Evolutionary conservation across 2,888 invertebrate genomes (phyloP).

Genomic region (Fragum sueziense): DNA sequence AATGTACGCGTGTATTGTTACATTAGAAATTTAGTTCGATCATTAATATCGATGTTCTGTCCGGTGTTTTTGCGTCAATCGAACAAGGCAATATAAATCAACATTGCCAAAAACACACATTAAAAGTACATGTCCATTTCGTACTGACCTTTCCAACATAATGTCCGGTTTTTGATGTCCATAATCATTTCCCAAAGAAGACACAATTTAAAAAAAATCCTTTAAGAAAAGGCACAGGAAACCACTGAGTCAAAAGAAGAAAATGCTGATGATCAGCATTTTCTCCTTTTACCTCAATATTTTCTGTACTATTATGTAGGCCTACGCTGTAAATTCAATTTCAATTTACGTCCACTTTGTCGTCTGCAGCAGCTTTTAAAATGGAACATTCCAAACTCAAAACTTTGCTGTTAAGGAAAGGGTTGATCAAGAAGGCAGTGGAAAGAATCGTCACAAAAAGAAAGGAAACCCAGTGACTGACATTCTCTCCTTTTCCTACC

Average conservation of each 20-base stretch:
- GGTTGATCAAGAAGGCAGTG: not conserved
- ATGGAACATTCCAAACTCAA: no score
- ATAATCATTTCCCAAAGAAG: not conserved
- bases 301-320: no score
- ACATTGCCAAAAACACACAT: not conserved
- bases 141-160: not conserved
- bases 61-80: not conserved
- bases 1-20: not conserved
- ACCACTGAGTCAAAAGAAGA: no score
- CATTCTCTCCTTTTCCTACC: not conserved
- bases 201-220: not conserved
- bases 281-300: no score
- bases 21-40: not conserved
- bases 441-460: not conserved
- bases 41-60: not conserved
- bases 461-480: not conserved
- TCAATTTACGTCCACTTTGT: no score
- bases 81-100: slow-evolving; percentile 1
- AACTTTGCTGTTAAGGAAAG: no score
- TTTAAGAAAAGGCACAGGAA: not conserved
- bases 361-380: no score
- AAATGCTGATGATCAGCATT: no score
- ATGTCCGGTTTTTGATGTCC: not conserved
- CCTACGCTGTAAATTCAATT: no score
- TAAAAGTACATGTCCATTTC: not conserved